Conservation (phyloP, 2,888 invertebrate species). For the Lithophane socia region DNA sequence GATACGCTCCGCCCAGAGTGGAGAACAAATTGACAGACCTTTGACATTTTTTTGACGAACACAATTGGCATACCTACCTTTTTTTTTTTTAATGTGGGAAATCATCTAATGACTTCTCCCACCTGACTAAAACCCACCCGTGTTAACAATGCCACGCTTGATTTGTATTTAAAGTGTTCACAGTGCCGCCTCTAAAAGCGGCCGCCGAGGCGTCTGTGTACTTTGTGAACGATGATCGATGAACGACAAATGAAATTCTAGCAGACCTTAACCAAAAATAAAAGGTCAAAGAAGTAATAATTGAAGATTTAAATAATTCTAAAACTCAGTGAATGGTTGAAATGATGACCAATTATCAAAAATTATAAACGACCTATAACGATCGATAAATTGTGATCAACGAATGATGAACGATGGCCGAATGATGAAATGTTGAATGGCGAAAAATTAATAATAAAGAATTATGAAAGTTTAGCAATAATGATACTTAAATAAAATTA, state of each 20-base stretch:
- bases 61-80: too few species aligned
- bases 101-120: too few species aligned
- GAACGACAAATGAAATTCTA: not conserved
- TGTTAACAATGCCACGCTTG: not conserved
- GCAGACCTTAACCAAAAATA: too few species aligned
- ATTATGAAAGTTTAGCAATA: not conserved
- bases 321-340: conserved; percentile 64
- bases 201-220: not conserved
- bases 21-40: too few species aligned
- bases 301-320: conserved; percentile 43
- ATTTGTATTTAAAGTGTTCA: not conserved
- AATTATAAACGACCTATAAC: too few species aligned
- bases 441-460: too few species aligned
- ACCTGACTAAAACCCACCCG: too few species aligned
- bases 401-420: not conserved
- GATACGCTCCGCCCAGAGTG: too few species aligned
- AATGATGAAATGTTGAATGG: not conserved
- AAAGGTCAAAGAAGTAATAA: too few species aligned
- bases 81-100: too few species aligned
- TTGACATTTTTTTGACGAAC: too few species aligned
- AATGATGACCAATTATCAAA: not conserved
- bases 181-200: not conserved
- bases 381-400: too few species aligned
- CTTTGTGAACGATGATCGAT: not conserved
- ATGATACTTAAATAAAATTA: not conserved